Evolutionary conservation across 2,888 invertebrate species (phyloP).

Genomic region (Celastrina argiolus): DNA sequence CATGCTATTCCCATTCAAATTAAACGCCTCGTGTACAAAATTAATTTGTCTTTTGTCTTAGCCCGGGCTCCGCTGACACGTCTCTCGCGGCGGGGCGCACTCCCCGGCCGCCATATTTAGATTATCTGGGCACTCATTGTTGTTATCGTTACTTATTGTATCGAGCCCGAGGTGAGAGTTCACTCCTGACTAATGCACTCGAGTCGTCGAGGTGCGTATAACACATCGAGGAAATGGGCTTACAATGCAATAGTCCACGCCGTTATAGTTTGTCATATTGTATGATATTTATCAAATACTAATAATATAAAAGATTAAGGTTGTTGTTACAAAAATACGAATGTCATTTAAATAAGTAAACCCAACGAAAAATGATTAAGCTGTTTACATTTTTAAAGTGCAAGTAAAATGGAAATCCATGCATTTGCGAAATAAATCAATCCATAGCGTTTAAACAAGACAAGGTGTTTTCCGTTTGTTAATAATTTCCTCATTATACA

Average conservation of each 20-base stretch:
- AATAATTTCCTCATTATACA: constrained; percentile 50
- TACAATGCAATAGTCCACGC: not conserved
- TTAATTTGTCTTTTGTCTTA: constrained; percentile 79
- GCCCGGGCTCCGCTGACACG: constrained; percentile 59
- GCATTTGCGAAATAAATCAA: constrained; percentile 8
- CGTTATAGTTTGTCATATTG: not conserved
- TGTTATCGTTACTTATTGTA: not conserved
- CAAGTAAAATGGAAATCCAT: not conserved
- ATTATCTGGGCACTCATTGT: not conserved
- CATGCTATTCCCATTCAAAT: constrained; percentile 78
- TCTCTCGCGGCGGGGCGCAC: constrained; percentile 60
- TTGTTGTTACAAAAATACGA: not conserved
- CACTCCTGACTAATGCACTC: not conserved
- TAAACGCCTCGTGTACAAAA: constrained; percentile 77
- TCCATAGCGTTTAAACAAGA: constrained; percentile 8
- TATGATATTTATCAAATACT: not conserved
- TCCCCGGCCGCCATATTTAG: constrained; percentile 13
- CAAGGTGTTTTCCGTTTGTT: constrained; percentile 39
- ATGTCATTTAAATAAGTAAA: not conserved
- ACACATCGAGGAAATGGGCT: not conserved
- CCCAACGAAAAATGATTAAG: not conserved
- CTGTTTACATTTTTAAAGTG: not conserved
- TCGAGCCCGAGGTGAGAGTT: constrained; percentile 2
- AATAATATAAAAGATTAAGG: not conserved
- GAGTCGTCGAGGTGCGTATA: not conserved